A percentile compares a stretch with the other conserved stretches of the same genome.
These are phyloP conservation scores for Phoenicopterus ruber DNA, from an alignment of 2,113 vertebrate genomes.

Conservation along the genomic window DNA sequence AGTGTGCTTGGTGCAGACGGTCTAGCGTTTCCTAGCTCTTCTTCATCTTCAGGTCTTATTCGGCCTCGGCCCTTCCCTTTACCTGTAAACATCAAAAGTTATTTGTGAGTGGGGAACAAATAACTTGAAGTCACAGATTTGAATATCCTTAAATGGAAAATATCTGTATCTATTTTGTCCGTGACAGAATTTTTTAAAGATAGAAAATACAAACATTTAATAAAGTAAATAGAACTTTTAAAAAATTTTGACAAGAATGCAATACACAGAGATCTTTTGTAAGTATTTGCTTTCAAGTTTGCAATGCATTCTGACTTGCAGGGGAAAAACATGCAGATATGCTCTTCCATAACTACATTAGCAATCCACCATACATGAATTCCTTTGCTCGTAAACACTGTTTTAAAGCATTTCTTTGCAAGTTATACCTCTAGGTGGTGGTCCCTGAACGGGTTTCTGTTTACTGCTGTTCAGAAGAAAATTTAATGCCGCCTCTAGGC, in stretches of 20 bases:
- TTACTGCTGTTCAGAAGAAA: slow-evolving; percentile 85
- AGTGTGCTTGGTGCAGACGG: slow-evolving; percentile 94
- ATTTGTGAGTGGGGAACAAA: neutral
- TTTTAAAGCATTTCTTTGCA: neutral
- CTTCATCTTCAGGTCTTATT: slow-evolving; percentile 85
- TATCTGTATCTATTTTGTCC: neutral
- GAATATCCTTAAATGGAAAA: neutral
- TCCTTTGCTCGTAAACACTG: neutral
- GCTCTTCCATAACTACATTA: neutral
- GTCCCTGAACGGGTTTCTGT: slow-evolving; percentile 74
- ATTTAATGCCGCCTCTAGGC: slow-evolving; percentile 92
- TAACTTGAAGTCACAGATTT: neutral
- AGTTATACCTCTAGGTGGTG: slow-evolving; percentile 79
- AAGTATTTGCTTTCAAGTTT: neutral
- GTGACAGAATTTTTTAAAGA: neutral
- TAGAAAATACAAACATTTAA: neutral
- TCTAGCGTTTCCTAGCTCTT: slow-evolving; percentile 84
- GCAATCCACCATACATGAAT: neutral
- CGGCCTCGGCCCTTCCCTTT: slow-evolving; percentile 89
- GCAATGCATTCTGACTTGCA: neutral
- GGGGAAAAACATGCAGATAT: neutral
- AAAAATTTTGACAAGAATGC: neutral
- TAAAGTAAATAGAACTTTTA: neutral
- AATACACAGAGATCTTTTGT: neutral
- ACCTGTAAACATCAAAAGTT: slow-evolving; percentile 59